Evolutionary conservation across 2,113 vertebrate genomes (phyloP).

Genomic region (Canis aureus): DNA sequence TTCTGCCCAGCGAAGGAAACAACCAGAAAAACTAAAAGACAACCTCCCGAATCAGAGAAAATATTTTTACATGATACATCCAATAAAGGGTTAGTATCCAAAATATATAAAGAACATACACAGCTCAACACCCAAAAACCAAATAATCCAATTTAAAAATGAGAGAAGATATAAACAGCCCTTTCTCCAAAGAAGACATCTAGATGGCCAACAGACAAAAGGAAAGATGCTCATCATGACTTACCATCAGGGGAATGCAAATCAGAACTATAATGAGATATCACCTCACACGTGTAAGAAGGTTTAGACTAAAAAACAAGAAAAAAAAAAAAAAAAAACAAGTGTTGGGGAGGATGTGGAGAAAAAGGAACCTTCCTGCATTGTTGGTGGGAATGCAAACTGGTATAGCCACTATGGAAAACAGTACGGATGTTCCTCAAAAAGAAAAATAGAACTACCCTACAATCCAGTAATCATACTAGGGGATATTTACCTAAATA

Average conservation of each 20-base stretch:
- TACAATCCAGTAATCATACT: neutral
- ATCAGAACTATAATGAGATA: neutral
- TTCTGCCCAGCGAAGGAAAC: too few relatives aligned
- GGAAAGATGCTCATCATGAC: neutral
- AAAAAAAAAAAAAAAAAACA: neutral
- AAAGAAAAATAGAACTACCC: neutral
- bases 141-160: too few relatives aligned
- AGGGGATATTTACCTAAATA: neutral
- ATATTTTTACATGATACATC: too few relatives aligned
- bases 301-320: neutral
- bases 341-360: neutral
- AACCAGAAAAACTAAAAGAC: too few relatives aligned
- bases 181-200: neutral
- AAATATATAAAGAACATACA: too few relatives aligned
- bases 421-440: neutral
- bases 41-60: too few relatives aligned
- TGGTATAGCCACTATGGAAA: neutral
- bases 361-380: too few relatives aligned
- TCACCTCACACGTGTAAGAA: neutral
- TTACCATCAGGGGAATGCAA: neutral
- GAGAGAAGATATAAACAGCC: too few relatives aligned
- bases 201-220: neutral
- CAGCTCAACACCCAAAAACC: too few relatives aligned
- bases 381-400: neutral
- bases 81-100: too few relatives aligned